These are phyloP conservation scores for Drosophila monieri DNA, from an alignment of 2,888 invertebrate species.

Conservation along the genomic window DNA sequence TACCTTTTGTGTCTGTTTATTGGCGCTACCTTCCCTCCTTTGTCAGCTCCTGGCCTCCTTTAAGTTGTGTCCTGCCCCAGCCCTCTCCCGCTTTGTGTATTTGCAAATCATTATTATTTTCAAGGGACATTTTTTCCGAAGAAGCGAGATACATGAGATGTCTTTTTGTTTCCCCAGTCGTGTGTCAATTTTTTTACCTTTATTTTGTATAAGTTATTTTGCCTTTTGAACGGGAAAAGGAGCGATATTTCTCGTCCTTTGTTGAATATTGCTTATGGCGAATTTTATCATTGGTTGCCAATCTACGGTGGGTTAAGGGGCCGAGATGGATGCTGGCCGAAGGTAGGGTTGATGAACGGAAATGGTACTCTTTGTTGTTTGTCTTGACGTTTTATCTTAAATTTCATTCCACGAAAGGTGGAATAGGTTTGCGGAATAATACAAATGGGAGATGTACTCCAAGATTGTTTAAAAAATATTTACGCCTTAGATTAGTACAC, in stretches of 20 bases:
- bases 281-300: constrained; percentile 63
- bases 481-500: too few relatives aligned
- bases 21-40: constrained; percentile 66
- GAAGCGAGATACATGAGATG: constrained; percentile 49
- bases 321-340: not conserved
- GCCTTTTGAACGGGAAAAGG: constrained; percentile 21
- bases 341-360: constrained; percentile 55
- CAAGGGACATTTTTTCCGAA: constrained; percentile 50
- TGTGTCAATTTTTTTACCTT: constrained; percentile 67
- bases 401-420: not conserved
- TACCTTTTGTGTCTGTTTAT: constrained; percentile 74
- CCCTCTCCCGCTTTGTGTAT: constrained; percentile 51
- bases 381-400: constrained; percentile 46
- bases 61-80: constrained; percentile 8
- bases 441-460: not conserved
- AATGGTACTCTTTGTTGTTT: constrained; percentile 70
- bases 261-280: constrained; percentile 67
- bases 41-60: constrained; percentile 56
- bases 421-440: constrained; percentile 8
- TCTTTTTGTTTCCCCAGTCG: constrained; percentile 39
- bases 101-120: constrained; percentile 80
- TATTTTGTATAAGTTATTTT: constrained; percentile 40
- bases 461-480: too few relatives aligned
- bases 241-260: constrained; percentile 45
- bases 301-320: constrained; percentile 41